A percentile compares a stretch with the other conserved stretches of the same genome.
phyloP scores from a whole-genome alignment of 1,140 invertebrate species.

The Drosophila ananassae region DNA sequence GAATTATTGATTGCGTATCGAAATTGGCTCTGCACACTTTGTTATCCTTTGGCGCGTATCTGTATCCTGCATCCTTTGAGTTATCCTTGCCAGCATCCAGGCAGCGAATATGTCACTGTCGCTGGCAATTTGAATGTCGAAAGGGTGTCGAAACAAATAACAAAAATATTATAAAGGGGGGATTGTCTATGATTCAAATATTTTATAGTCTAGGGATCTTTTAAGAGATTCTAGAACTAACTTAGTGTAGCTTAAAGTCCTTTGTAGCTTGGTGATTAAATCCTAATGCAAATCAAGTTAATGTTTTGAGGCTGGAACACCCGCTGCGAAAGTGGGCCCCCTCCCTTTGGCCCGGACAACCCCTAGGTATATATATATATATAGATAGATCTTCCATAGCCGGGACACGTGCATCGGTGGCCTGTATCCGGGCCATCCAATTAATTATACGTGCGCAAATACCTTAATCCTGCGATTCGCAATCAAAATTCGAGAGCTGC shows the following conservation, averaged over 20 bases:
- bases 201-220: not conserved
- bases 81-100: not conserved
- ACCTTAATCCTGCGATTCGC: conserved; percentile 80
- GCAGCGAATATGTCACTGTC: conserved; percentile 33
- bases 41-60: conserved; percentile 47
- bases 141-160: not conserved
- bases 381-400: conserved; percentile 10
- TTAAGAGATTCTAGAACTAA: not conserved
- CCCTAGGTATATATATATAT: not conserved
- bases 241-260: not conserved
- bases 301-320: conserved; percentile 21
- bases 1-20: conserved; percentile 80
- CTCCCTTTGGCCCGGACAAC: not conserved
- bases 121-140: conserved; percentile 24
- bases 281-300: conserved; percentile 18
- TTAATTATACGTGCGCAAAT: conserved; percentile 83
- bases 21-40: conserved; percentile 67
- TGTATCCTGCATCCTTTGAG: conserved; percentile 1
- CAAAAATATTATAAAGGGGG: not conserved
- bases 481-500: conserved; percentile 77
- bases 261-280: not conserved
- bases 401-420: conserved; percentile 60
- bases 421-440: conserved; percentile 59
- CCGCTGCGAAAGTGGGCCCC: conserved; percentile 18
- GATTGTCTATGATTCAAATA: not conserved